A percentile compares a stretch with the other conserved stretches of the same genome.
Evolutionary conservation across 2,797 vertebrate genomes (phyloP).

Genomic region (Arnoldichthys spilopterus): DNA sequence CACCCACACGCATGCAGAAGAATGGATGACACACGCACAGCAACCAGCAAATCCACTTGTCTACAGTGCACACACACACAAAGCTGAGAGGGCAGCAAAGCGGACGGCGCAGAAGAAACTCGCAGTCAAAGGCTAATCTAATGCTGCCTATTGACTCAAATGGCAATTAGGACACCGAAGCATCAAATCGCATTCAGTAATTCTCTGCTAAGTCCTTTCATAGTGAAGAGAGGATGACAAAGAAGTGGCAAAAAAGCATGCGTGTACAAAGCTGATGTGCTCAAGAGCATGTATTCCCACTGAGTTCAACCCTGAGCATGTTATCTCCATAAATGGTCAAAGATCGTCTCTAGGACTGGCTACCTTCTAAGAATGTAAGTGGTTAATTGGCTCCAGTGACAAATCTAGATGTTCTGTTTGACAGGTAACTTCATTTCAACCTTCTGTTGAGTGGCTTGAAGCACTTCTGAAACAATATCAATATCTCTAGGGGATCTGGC

Average conservation of each 20-base stretch:
- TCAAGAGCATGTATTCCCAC: not conserved
- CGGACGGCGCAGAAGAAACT: slow-evolving; percentile 35
- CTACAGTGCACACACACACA: slow-evolving; percentile 10
- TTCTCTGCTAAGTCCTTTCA: slow-evolving; percentile 43
- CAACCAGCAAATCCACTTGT: slow-evolving; percentile 37
- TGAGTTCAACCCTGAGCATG: not conserved
- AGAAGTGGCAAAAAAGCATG: slow-evolving; percentile 22
- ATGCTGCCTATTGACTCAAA: slow-evolving; percentile 52
- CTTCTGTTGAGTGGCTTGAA: not conserved
- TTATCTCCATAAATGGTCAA: not conserved
- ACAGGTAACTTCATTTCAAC: not conserved
- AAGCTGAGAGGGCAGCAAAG: slow-evolving; percentile 21
- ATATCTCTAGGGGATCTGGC: not conserved
- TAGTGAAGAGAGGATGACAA: slow-evolving; percentile 12
- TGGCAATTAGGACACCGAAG: slow-evolving; percentile 50
- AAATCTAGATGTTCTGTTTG: not conserved
- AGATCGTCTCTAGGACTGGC: not conserved
- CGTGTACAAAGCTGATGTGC: not conserved
- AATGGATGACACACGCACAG: not conserved
- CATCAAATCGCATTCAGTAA: slow-evolving; percentile 51
- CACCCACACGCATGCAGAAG: slow-evolving; percentile 25
- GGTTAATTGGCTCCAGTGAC: not conserved
- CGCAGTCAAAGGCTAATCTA: slow-evolving; percentile 43
- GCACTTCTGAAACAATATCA: not conserved
- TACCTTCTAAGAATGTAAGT: not conserved